These are phyloP conservation scores for Gobionotothen gibberifrons DNA, from an alignment of 2,797 vertebrate genomes.

Conservation along the genomic window DNA sequence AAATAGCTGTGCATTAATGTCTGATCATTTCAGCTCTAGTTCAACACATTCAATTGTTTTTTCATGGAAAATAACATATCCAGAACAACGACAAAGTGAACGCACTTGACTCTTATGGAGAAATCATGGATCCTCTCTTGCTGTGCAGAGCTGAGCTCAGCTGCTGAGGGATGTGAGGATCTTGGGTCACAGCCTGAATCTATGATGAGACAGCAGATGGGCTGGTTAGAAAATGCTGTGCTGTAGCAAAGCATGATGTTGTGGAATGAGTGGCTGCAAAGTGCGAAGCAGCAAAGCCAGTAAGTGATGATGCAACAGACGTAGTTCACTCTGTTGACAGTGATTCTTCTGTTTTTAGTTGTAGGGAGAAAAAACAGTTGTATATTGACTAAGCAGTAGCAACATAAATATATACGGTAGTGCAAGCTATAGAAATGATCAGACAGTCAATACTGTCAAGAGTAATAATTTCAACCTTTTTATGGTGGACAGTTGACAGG, in stretches of 20 bases:
- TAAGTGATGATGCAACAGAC: constrained; percentile 5
- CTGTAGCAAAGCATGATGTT: constrained; percentile 13
- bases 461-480: not conserved
- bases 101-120: constrained; percentile 13
- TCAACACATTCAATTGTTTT: not conserved
- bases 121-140: constrained; percentile 31
- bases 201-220: constrained; percentile 66
- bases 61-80: not conserved
- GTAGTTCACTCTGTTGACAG: not conserved
- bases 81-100: not conserved
- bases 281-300: constrained; percentile 16
- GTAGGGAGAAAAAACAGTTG: not conserved
- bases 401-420: not conserved
- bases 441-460: not conserved
- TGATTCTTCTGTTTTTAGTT: constrained; percentile 11
- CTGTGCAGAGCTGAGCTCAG: constrained; percentile 68
- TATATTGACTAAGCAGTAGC: not conserved
- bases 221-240: constrained; percentile 24
- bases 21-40: not conserved
- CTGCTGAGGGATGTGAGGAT: constrained; percentile 65
- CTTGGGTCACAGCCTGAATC: constrained; percentile 48
- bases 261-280: constrained; percentile 9
- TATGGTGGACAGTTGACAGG: not conserved
- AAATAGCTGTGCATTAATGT: not conserved
- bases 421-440: not conserved